These are phyloP conservation scores for Mesoclemmys tuberculata DNA, from an alignment of 2,113 vertebrate genomes.

Conservation along the genomic window DNA sequence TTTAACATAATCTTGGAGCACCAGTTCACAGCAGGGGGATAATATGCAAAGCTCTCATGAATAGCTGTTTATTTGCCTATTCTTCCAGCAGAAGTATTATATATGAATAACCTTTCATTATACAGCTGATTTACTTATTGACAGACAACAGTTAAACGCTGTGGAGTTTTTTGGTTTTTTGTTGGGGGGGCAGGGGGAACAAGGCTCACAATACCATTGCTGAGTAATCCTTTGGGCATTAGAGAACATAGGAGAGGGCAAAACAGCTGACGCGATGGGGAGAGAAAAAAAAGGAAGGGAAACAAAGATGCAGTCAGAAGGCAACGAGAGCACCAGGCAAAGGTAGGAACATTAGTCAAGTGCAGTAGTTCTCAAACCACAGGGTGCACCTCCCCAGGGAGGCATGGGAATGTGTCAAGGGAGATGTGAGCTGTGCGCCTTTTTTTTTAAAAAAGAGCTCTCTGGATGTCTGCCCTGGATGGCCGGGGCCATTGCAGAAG, in stretches of 20 bases:
- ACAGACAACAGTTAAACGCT: background rate
- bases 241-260: background rate
- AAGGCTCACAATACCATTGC: background rate
- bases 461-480: too few relatives aligned
- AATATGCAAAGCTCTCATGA: slow-evolving; percentile 16
- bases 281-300: background rate
- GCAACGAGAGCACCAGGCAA: background rate
- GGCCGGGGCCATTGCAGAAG: too few relatives aligned
- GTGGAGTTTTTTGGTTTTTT: background rate
- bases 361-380: too few relatives aligned
- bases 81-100: background rate
- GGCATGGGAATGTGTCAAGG: too few relatives aligned
- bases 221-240: slow-evolving; percentile 12
- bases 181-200: too few relatives aligned
- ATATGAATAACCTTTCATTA: slow-evolving; percentile 14
- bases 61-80: background rate
- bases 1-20: background rate
- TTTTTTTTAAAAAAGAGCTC: too few relatives aligned
- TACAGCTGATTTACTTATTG: background rate
- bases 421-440: too few relatives aligned
- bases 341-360: background rate
- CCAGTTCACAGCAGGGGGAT: slow-evolving; percentile 2
- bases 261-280: background rate
- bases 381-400: too few relatives aligned
- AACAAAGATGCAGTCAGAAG: slow-evolving; percentile 19